Conservation (phyloP, 2,888 invertebrate genomes). For the Thera obeliscata region DNA sequence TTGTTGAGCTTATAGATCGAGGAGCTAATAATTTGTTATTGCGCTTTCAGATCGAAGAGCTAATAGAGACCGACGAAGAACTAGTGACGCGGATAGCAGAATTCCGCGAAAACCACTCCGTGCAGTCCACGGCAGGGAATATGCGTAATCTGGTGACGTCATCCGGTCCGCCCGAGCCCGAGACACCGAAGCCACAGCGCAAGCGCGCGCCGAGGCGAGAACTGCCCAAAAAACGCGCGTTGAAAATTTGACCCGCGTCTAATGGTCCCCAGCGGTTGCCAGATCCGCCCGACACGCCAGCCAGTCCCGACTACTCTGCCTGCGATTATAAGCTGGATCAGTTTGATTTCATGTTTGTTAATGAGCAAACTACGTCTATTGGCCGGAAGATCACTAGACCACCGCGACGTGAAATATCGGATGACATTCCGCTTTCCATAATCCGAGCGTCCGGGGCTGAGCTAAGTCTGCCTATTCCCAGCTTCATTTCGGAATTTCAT, state of each 20-base stretch:
- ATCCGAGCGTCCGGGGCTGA: constrained; percentile 1
- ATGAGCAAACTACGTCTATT: neutral
- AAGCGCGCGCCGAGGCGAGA: constrained; percentile 53
- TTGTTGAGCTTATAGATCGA: constrained; percentile 61
- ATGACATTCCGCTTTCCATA: constrained; percentile 20
- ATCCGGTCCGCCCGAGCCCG: constrained; percentile 73
- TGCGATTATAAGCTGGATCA: neutral
- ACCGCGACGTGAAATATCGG: constrained; percentile 13
- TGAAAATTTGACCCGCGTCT: constrained; percentile 43
- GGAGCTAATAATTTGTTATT: constrained; percentile 56
- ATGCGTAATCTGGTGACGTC: constrained; percentile 72
- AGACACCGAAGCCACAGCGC: constrained; percentile 59
- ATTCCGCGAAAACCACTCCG: constrained; percentile 70
- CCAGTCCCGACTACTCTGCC: neutral
- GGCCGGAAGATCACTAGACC: constrained; percentile 5
- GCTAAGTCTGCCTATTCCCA: constrained; percentile 1
- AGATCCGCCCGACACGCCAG: neutral
- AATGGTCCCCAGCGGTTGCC: constrained; percentile 19
- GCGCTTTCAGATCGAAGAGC: constrained; percentile 68
- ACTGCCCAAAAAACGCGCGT: constrained; percentile 18
- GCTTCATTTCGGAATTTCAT: neutral
- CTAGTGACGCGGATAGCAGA: constrained; percentile 65
- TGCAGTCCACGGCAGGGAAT: constrained; percentile 66
- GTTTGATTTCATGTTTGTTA: neutral
- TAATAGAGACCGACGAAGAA: constrained; percentile 74